Percentiles rank a stretch among this genome's conserved stretches.
Conservation (phyloP, 2,888 invertebrate species). For the Silvanus unidentatus region DNA sequence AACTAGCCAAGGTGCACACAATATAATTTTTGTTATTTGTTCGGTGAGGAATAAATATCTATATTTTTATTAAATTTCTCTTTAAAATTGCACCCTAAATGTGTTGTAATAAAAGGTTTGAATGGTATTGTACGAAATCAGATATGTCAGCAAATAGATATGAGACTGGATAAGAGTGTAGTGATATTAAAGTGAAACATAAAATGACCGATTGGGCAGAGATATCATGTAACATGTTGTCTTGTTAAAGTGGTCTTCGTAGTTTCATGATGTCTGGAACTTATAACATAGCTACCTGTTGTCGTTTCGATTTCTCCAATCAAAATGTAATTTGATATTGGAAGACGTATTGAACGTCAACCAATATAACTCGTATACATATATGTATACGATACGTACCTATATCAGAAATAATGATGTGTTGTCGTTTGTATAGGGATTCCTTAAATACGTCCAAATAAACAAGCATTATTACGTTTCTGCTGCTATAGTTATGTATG, state of each 20-base stretch:
- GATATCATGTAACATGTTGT: constrained; percentile 32
- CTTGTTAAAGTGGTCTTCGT: constrained; percentile 37
- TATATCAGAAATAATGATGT: constrained; percentile 45
- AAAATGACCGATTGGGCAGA: constrained; percentile 35
- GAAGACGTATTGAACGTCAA: constrained; percentile 30
- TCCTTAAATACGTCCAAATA: constrained; percentile 27
- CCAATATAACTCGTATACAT: constrained; percentile 37
- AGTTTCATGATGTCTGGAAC: constrained; percentile 32
- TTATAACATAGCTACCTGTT: constrained; percentile 7
- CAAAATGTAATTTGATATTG: constrained; percentile 43
- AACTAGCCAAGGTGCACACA: no score
- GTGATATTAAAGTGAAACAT: constrained; percentile 26
- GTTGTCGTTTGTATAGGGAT: constrained; percentile 36
- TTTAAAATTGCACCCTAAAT: no score
- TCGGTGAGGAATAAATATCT: no score
- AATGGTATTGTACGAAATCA: constrained; percentile 15
- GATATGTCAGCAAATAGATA: constrained; percentile 21
- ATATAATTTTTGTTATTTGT: no score
- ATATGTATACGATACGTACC: no score
- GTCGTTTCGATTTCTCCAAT: constrained; percentile 37
- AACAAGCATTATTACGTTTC: constrained; percentile 32
- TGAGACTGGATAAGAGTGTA: constrained; percentile 20
- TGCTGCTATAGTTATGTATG: no score
- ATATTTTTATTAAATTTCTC: no score
- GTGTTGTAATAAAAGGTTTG: no score